Base-by-base conservation (phyloP, 2,797 vertebrate species). In the Sebastes minor region DNA sequence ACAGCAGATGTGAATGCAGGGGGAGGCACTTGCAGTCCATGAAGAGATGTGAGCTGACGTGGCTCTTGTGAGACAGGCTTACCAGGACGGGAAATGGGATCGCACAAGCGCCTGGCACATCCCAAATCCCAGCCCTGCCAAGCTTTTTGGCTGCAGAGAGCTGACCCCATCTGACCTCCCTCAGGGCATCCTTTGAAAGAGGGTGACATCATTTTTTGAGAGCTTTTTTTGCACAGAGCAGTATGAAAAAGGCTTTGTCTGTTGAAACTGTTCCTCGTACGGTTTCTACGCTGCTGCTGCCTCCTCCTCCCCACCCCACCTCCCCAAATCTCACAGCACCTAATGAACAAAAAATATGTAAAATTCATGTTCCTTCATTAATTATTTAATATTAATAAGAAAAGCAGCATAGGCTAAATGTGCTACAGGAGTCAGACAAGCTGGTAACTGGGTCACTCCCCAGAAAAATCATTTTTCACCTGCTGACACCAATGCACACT, bases 381-480 rank as follows among this genome's bases (percentile, higher is more conserved):
- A 94, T 93, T 92, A 94, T 95, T 95, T 71, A 94, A 82, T 79
- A 89, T 86, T 91, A 91, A 90, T 90, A 91, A 85, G 88, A 82
- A 84, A 85, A 88, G 85, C 81, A 82, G 87, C 64, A 75, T 33
- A 62, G 76, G 85, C 83, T 89, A 78, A 88, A 88, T 91, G 83
- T 82, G 72, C 69, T 42, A 27, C 42, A 70, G 84, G 71, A 84
- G 80, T 81, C 80, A 86, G 74, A 87, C 81, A 78, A 53, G 75
- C 84, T 84, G 81, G 55, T 81, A 90, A 92, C 70, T 93, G 70
- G 89, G 87, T 90, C 90, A 84, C 55, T 28, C 25, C 13, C 53
- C 14, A 14, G 33, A 81, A 79, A 75, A 63, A 32, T 71, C 3
- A 64, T 88, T 82, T 88, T 83, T 86, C 82, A 88, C 81, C 89